Conservation (phyloP, 2,113 vertebrate genomes). For the Cinclus mexicanus region DNA sequence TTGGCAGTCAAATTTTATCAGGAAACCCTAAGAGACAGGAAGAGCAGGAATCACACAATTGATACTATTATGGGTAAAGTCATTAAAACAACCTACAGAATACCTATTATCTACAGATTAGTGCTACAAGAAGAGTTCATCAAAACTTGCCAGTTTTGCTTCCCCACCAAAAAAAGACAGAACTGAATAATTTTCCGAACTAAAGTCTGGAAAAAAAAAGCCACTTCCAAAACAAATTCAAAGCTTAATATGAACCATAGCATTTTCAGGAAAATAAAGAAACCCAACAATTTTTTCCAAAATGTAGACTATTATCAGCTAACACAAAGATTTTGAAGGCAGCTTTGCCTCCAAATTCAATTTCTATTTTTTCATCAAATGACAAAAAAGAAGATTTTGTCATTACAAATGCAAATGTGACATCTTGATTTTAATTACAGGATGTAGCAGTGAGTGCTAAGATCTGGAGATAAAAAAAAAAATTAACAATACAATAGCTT, state of each 20-base stretch:
- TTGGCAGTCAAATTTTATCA: neutral
- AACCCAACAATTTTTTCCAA: neutral
- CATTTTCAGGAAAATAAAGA: neutral
- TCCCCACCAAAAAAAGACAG: neutral
- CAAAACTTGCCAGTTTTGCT: neutral
- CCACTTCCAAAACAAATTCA: neutral
- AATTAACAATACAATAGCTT: neutral
- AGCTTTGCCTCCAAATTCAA: neutral
- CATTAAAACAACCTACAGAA: neutral
- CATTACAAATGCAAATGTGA: neutral
- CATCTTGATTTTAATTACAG: neutral
- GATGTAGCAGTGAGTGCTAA: neutral
- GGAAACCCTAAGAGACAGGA: neutral
- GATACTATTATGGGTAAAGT: neutral
- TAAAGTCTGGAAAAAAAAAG: neutral
- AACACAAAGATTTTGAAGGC: neutral
- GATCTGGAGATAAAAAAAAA: neutral
- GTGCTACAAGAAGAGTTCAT: neutral
- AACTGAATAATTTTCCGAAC: neutral
- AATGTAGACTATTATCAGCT: neutral
- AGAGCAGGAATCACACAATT: neutral
- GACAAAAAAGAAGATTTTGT: neutral
- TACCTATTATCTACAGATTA: neutral
- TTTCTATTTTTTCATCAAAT: neutral
- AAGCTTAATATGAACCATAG: neutral